Evolutionary conservation across 2,888 invertebrate genomes (phyloP), one percentile per base, ranked within the genome.

Genomic region (Empis stercorea): DNA sequence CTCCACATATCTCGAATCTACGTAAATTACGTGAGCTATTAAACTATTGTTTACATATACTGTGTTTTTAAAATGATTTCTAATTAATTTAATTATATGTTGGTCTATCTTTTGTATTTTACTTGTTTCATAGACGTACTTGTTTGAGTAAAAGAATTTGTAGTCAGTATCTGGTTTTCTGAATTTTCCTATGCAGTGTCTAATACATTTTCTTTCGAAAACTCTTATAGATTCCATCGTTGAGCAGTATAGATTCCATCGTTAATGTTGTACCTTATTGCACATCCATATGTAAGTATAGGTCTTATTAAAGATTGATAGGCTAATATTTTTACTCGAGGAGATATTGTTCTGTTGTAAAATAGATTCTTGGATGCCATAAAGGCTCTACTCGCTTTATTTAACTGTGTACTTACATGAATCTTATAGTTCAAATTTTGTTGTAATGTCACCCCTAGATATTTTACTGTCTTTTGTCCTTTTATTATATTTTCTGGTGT

Each of bases 261-360:
- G n/a, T n/a, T n/a, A n/a, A n/a, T n/a, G 37, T 47, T 47, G 17
- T 20, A 47, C 47, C 47, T 43, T 16, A 46, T 32, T 20, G 39
- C 32, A 30, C 46, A 32, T 30, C 44, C 37, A 44, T 44, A 44
- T 4, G 45, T 45, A 3, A 38, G 10, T 16, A 45, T 39, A 11
- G 45, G 39, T 30, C 45, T 11, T 15, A 45, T 16, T 4, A 39
- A 17, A 9, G 39, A 23, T 39, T 45, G 36, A 32, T 45, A 45
- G 10, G 39, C 36, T 9, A 30, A 27, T 14, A 46, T 13, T 40
- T 46, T 46, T n/a, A 45, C 23, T 14, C 27, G 11, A 6, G 30
- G 5, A 7, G 2, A 9, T 5, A 40, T 10, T 14, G 40, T 10
- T 41, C 17, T 46, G 15, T 23, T 30, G 14, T 20, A 15, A 30